Evolutionary conservation across 2,888 invertebrate species (phyloP), one percentile per base, ranked within the genome.

Genomic region (Melanostoma scalare): DNA sequence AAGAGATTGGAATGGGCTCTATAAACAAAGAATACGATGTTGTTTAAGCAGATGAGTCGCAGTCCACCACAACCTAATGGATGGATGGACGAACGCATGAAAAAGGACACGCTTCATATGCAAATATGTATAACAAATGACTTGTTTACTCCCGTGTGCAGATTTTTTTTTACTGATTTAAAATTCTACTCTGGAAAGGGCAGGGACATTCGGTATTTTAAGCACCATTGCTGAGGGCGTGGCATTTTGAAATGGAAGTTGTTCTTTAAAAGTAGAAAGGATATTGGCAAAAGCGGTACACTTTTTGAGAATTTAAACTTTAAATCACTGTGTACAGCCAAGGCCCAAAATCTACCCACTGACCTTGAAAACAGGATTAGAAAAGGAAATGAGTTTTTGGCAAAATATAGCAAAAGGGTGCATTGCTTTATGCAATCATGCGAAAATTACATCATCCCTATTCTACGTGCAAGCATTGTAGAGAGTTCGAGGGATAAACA

Each of bases 351-450:
- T 88, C 88, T 89, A 89, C 86, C 89, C 88, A 89, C 88, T 90
- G 90, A 90, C 90, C 90, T 90, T 90, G 89, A 90, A 90, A 89
- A 90, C 87, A 87, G 88, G 87, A 88, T 89, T 88, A 87, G 75
- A 87, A 63, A 46, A 87, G 85, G 52, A 78, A 87, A 87, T 87
- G 61, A 65, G 67, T 52, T 68, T 31, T 58, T 31, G 55, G 44
- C 8, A 42, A 60, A 46, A n/a, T 50, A 48, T 58, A n/a, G 35
- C 20, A 20, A 48, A 60, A 53, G 72, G 65, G 77, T 77, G 77
- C 36, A 20, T 63, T 20, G 8, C 42, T 20, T 46, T 50, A 65
- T 56, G 48, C 77, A 71, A 63, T 52, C 50, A 42, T 72, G 38
- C 60, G 67, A 46, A 69, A 60, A 71, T 67, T 71, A 58, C 71